Conservation (phyloP, 1,140 invertebrate genomes). For the Antheraea mylitta region DNA sequence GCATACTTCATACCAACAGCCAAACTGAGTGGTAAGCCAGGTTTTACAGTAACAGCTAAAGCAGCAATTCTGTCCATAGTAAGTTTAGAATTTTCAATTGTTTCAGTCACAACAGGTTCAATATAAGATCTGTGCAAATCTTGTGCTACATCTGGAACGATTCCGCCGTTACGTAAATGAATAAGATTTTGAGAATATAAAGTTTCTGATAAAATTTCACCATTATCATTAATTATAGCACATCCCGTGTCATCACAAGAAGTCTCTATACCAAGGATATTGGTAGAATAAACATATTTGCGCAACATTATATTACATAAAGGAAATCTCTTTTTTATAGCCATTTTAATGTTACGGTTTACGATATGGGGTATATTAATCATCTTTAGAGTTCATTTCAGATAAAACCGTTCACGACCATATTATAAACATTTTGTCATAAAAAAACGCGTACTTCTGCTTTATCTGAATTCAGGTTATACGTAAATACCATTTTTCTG, state of each 20-base stretch:
- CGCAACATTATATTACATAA: not conserved
- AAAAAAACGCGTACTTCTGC: no score
- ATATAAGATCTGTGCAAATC: conserved; percentile 91
- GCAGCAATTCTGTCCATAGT: conserved; percentile 88
- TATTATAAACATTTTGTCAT: no score
- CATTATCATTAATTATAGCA: conserved; percentile 88
- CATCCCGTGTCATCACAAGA: conserved; percentile 98
- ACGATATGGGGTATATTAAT: not conserved
- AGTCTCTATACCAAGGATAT: conserved; percentile 94
- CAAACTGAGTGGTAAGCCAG: conserved; percentile 91
- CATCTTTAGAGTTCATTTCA: not conserved
- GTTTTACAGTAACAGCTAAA: conserved; percentile 93
- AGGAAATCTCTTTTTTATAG: conserved; percentile 16
- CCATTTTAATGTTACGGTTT: not conserved
- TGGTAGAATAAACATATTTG: conserved; percentile 10
- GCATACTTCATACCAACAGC: conserved; percentile 92
- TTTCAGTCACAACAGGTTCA: conserved; percentile 84
- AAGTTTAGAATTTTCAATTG: conserved; percentile 84
- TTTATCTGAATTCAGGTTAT: no score
- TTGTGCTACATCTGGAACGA: conserved; percentile 92
- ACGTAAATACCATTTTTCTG: no score
- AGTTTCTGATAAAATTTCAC: conserved; percentile 88
- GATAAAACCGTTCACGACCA: not conserved
- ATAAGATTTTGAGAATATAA: conserved; percentile 87
- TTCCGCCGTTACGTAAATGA: conserved; percentile 93